Conservation (phyloP, 1,140 invertebrate genomes). For the Halictus rubicundus region DNA sequence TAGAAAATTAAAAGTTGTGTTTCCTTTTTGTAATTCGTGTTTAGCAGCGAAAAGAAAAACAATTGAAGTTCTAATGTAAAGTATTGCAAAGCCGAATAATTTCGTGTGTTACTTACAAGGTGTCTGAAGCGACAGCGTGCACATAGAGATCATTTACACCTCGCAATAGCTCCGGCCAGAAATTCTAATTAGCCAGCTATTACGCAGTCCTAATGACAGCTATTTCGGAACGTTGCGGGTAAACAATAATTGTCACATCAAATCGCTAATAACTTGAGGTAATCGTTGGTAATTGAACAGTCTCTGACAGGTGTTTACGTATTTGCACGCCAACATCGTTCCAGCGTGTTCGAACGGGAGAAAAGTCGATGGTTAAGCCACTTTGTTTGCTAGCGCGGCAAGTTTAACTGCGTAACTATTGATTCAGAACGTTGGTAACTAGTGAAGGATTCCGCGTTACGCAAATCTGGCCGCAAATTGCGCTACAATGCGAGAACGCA, state of each 20-base stretch:
- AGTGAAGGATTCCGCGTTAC: too few relatives aligned
- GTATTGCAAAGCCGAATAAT: too few relatives aligned
- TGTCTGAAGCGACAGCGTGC: neutral
- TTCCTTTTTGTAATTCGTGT: too few relatives aligned
- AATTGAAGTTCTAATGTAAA: too few relatives aligned
- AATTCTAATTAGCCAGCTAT: neutral
- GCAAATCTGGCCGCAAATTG: neutral
- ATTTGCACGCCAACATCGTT: neutral
- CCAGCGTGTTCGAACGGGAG: neutral
- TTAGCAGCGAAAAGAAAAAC: too few relatives aligned
- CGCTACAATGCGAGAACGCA: too few relatives aligned
- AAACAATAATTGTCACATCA: constrained; percentile 15
- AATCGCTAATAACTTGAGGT: constrained; percentile 24
- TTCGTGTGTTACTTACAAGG: neutral
- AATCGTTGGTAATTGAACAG: constrained; percentile 11
- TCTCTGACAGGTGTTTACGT: neutral
- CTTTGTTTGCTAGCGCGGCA: neutral
- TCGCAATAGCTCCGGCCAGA: neutral
- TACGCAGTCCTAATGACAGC: neutral
- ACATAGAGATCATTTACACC: neutral
- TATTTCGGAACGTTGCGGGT: neutral
- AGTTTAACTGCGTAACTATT: neutral
- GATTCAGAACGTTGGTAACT: neutral
- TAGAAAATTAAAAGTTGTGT: too few relatives aligned
- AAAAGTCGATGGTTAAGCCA: neutral